A percentile compares a stretch with the other conserved stretches of the same genome.
Evolutionary conservation across 2,797 vertebrate genomes (phyloP).

Genomic region (Sphenopsis melanotis): DNA sequence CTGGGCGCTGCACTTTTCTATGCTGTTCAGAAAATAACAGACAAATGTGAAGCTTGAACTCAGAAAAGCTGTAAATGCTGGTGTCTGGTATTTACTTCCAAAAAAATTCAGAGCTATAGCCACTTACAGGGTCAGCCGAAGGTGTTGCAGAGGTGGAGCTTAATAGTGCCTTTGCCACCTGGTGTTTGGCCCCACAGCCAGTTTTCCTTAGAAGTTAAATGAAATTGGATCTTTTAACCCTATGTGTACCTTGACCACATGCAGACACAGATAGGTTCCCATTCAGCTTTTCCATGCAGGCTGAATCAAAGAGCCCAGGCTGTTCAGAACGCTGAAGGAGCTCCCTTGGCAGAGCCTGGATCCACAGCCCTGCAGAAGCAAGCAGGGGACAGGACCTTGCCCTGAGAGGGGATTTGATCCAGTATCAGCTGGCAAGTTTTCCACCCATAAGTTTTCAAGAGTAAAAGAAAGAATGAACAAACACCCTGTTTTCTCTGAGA

Average conservation of each 20-base stretch:
- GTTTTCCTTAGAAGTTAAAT: background rate
- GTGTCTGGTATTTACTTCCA: background rate
- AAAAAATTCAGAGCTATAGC: background rate
- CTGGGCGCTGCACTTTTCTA: background rate
- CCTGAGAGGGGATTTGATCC: rapidly evolving
- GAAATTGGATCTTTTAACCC: background rate
- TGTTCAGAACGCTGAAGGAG: rapidly evolving
- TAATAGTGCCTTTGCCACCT: background rate
- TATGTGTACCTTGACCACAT: rapidly evolving
- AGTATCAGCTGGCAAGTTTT: background rate
- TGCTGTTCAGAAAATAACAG: background rate
- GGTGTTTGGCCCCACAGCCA: too few species aligned
- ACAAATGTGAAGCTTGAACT: background rate
- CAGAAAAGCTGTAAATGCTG: background rate
- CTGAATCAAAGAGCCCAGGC: too few species aligned
- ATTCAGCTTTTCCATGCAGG: background rate
- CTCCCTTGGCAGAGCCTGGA: background rate
- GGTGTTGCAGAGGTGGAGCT: background rate
- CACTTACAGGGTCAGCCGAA: rapidly evolving
- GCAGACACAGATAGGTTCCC: background rate
- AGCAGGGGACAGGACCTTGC: background rate
- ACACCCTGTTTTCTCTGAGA: background rate
- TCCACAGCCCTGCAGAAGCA: too few species aligned
- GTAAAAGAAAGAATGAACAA: background rate
- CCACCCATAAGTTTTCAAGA: background rate